Evolutionary conservation across 2,888 invertebrate genomes (phyloP).

Genomic region (Arctia plantaginis): DNA sequence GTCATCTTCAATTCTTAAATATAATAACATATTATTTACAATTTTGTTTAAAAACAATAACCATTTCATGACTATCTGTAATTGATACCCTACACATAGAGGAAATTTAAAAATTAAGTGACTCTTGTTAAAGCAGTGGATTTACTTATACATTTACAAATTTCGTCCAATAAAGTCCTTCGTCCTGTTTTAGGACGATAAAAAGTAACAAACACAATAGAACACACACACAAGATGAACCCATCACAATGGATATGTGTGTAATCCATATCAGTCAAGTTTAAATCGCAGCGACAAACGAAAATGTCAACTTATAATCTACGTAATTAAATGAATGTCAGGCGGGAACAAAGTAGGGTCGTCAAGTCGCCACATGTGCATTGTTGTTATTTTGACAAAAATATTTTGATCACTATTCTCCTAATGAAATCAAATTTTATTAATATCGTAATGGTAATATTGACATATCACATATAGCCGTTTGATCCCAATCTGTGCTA

Average conservation of each 20-base stretch:
- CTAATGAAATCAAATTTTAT: background rate
- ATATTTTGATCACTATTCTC: background rate
- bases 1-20: no score
- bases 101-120: background rate
- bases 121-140: background rate
- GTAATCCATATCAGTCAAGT: slow-evolving; percentile 81
- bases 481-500: no score
- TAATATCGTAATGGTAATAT: background rate
- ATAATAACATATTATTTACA: no score
- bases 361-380: slow-evolving; percentile 19
- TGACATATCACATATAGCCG: no score
- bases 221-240: slow-evolving; percentile 49
- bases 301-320: slow-evolving; percentile 85
- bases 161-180: background rate
- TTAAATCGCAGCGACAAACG: slow-evolving; percentile 75
- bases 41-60: background rate
- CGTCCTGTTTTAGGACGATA: slow-evolving; percentile 32
- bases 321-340: slow-evolving; percentile 85
- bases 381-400: slow-evolving; percentile 5
- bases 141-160: background rate
- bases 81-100: background rate
- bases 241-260: slow-evolving; percentile 63
- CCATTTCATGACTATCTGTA: background rate
- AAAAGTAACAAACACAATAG: slow-evolving; percentile 40
- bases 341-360: slow-evolving; percentile 64